Evolutionary conservation across 1,140 invertebrate genomes (phyloP).

Genomic region (Drosophila quadrilineata): DNA sequence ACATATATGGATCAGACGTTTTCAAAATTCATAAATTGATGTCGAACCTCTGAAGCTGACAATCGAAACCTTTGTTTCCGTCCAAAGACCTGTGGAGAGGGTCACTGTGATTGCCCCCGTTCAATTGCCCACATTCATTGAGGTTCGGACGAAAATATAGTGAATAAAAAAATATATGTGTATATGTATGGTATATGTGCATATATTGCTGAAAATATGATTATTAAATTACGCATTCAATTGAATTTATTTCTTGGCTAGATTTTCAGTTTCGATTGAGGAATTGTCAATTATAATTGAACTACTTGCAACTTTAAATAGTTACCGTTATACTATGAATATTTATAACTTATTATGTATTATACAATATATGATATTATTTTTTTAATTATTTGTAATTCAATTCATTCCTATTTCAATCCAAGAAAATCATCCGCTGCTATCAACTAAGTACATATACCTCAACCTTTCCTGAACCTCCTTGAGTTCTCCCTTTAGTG

Average conservation of each 20-base stretch:
- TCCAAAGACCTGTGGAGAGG: not conserved
- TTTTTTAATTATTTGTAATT: not conserved
- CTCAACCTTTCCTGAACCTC: too few relatives aligned
- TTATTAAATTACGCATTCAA: not conserved
- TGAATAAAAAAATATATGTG: too few relatives aligned
- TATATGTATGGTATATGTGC: too few relatives aligned
- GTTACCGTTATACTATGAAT: too few relatives aligned
- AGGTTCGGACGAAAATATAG: conserved; percentile 2
- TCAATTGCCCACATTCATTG: conserved; percentile 1
- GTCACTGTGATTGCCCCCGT: conserved; percentile 22
- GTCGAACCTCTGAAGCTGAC: conserved; percentile 2
- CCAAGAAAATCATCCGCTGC: too few relatives aligned
- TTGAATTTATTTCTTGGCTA: conserved; percentile 20
- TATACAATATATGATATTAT: too few relatives aligned
- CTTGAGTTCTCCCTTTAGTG: too few relatives aligned
- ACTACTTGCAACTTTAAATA: too few relatives aligned
- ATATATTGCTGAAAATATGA: not conserved
- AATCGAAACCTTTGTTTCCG: conserved; percentile 16
- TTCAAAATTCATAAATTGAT: not conserved
- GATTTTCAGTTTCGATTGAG: conserved; percentile 1
- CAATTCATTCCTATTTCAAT: too few relatives aligned
- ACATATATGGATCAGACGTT: not conserved
- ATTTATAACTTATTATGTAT: not conserved
- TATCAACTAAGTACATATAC: too few relatives aligned
- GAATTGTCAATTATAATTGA: too few relatives aligned